A percentile compares a stretch with the other conserved stretches of the same genome.
Conservation (phyloP, 2,113 vertebrate genomes). For the Dryoscopus gambensis region DNA sequence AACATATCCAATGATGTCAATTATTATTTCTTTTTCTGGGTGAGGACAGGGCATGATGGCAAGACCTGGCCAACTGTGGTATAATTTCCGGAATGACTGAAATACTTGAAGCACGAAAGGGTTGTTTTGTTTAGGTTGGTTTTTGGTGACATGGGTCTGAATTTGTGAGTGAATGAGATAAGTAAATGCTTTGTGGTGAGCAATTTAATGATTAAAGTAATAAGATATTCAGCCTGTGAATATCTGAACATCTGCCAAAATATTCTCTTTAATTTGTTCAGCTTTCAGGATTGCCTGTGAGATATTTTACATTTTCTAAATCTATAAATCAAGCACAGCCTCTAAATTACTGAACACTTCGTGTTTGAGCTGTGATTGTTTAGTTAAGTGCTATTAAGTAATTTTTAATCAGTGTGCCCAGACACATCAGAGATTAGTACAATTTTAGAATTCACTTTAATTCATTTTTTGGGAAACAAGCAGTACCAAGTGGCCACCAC, state of each 20-base stretch:
- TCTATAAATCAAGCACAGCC: neutral
- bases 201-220: neutral
- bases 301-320: neutral
- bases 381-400: neutral
- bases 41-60: neutral
- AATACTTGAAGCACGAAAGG: neutral
- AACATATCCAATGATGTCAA: neutral
- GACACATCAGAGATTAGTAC: neutral
- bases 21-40: neutral
- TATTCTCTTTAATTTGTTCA: neutral
- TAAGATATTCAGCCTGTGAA: neutral
- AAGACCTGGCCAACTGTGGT: neutral
- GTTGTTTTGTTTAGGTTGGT: neutral
- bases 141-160: neutral
- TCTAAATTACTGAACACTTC: neutral
- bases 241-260: neutral
- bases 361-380: neutral
- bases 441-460: neutral
- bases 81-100: neutral
- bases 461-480: neutral
- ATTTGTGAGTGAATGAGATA: neutral
- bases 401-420: neutral
- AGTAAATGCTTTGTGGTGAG: neutral
- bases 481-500: neutral
- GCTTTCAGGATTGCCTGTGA: neutral